Evolutionary conservation across 2,113 vertebrate species (phyloP).

Genomic region (Capreolus pygargus): DNA sequence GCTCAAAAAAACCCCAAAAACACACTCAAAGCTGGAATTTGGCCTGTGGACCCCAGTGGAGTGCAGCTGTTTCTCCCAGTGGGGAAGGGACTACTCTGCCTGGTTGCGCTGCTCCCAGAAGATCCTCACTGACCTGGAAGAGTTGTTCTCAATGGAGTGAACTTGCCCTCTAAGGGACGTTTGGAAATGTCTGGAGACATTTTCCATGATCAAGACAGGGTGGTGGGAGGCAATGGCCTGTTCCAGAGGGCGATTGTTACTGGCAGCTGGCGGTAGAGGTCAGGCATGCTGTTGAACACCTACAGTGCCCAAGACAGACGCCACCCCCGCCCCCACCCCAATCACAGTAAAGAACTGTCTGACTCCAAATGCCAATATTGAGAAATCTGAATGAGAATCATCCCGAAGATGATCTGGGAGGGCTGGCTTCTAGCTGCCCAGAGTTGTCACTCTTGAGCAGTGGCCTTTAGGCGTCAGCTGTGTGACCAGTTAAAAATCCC

Average conservation of each 20-base stretch:
- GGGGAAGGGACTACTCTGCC: neutral
- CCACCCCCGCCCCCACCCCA: rapidly evolving
- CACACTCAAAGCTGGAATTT: neutral
- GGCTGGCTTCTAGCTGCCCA: too few species aligned
- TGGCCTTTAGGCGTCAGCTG: neutral
- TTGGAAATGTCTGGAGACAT: neutral
- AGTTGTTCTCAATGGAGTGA: neutral
- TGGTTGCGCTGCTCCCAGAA: neutral
- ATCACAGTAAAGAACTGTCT: neutral
- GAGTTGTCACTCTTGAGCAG: neutral
- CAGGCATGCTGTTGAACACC: neutral
- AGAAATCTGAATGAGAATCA: neutral
- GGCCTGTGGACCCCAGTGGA: neutral
- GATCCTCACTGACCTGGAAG: neutral
- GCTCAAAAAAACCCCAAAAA: neutral
- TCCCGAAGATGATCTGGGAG: neutral
- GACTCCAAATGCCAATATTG: rapidly evolving
- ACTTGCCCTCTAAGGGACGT: neutral
- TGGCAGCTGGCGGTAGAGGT: neutral
- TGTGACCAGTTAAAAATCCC: neutral
- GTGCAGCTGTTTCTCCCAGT: neutral
- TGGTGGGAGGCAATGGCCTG: too few species aligned
- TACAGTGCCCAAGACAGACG: rapidly evolving
- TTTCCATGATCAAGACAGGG: neutral
- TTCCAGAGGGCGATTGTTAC: rapidly evolving